Evolutionary conservation across 2,797 vertebrate species (phyloP).

Genomic region (Balearica regulorum): DNA sequence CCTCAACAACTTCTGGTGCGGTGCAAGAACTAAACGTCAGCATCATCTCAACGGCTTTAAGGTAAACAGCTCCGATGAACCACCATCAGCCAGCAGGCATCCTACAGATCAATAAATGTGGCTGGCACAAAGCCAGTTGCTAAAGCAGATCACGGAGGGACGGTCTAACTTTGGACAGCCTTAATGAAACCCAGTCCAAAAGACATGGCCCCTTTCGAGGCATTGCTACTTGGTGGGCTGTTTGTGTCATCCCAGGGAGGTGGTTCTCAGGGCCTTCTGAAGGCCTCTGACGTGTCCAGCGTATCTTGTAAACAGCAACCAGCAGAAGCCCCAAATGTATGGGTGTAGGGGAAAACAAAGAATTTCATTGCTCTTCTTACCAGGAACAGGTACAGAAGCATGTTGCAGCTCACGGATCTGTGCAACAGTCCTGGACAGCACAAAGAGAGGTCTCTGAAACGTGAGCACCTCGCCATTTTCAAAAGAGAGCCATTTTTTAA

Average conservation of each 20-base stretch:
- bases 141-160: neutral
- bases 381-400: neutral
- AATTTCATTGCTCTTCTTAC: neutral
- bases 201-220: neutral
- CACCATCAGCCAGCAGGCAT: neutral
- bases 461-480: neutral
- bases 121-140: neutral
- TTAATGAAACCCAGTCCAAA: neutral
- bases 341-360: neutral
- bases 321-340: neutral
- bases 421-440: neutral
- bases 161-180: neutral
- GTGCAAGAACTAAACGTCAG: neutral
- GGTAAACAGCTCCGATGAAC: neutral
- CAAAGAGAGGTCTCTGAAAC: neutral
- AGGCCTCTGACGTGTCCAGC: neutral
- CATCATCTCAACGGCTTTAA: neutral
- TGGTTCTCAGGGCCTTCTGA: neutral
- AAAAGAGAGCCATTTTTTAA: neutral
- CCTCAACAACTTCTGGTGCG: neutral
- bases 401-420: neutral
- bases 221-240: neutral
- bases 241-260: neutral
- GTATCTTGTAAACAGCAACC: neutral
- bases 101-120: neutral